These are phyloP conservation scores for Sipha maydis DNA, from an alignment of 2,888 invertebrate species.

Conservation along the genomic window DNA sequence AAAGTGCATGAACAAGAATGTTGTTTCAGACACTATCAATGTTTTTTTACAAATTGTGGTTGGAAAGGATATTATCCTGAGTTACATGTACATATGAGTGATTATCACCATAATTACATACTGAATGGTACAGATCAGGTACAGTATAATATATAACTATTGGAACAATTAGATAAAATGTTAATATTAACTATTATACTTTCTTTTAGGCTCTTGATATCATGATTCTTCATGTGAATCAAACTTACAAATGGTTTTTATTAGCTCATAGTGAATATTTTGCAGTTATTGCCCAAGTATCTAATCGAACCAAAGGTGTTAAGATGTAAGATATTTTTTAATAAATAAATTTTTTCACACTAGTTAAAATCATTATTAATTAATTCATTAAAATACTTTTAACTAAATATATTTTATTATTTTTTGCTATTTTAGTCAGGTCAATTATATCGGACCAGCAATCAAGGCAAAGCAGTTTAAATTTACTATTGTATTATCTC, in stretches of 20 bases:
- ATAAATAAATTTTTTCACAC: background rate
- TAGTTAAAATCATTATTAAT: background rate
- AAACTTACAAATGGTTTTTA: constrained; percentile 54
- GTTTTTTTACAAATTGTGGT: constrained; percentile 69
- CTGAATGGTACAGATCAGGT: constrained; percentile 64
- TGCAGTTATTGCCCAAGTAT: constrained; percentile 5
- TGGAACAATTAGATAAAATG: background rate
- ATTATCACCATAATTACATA: constrained; percentile 64
- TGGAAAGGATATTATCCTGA: constrained; percentile 64
- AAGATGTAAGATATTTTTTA: constrained; percentile 45
- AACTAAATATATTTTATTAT: background rate
- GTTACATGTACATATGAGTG: constrained; percentile 64
- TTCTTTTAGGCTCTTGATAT: constrained; percentile 42
- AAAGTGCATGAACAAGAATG: constrained; percentile 70
- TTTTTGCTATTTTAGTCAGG: constrained; percentile 40
- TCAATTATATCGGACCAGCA: constrained; percentile 55
- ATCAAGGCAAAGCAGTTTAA: constrained; percentile 57
- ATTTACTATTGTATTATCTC: constrained; percentile 39
- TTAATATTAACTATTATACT: background rate
- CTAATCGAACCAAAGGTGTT: constrained; percentile 1
- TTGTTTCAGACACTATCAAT: constrained; percentile 69
- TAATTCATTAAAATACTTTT: background rate
- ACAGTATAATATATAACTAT: background rate
- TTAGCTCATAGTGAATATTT: constrained; percentile 28
- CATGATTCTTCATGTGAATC: background rate